Conservation (phyloP, 2,888 invertebrate species). For the Nephrotoma appendiculata region DNA sequence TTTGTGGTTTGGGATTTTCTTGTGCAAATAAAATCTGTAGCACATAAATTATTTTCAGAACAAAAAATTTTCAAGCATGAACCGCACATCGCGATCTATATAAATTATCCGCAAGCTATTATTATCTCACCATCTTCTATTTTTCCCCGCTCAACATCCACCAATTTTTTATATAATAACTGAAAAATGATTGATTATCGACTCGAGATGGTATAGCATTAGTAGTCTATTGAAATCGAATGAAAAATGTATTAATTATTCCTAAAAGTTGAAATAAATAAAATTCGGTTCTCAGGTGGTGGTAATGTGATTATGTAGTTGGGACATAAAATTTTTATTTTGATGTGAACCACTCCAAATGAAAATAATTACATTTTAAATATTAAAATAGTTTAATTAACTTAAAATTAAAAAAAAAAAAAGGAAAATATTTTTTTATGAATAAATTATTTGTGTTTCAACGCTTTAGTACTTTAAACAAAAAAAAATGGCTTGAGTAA, state of each 20-base stretch:
- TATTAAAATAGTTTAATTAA: background rate
- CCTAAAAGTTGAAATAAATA: background rate
- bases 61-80: background rate
- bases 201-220: background rate
- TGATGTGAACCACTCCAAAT: background rate
- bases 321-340: too few relatives aligned
- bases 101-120: background rate
- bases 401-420: background rate
- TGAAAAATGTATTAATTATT: background rate
- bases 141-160: background rate
- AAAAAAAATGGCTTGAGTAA: background rate
- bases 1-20: background rate
- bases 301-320: background rate
- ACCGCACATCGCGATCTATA: background rate
- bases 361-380: background rate
- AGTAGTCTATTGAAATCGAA: background rate
- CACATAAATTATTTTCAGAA: background rate
- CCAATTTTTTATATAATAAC: background rate
- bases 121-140: background rate
- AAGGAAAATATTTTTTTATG: background rate
- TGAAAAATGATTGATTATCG: background rate
- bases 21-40: background rate
- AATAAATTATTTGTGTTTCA: background rate
- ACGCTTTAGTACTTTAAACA: background rate
- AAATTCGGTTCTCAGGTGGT: background rate